Base-by-base conservation (phyloP, 2,888 invertebrate species). In the Drosophila limbata region DNA sequence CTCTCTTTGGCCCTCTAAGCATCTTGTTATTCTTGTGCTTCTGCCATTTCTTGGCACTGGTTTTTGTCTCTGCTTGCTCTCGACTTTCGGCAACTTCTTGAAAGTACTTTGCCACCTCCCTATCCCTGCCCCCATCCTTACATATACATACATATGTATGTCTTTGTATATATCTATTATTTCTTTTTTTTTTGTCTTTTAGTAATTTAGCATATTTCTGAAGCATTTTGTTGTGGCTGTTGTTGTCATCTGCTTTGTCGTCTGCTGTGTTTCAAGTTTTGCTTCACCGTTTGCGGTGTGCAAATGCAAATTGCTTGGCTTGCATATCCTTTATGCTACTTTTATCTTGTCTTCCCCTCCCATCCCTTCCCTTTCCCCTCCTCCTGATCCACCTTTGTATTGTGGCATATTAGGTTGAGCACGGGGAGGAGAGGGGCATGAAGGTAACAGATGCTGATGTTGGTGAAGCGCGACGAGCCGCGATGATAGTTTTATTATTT, bases 191-290 rank as follows among this genome's bases (percentile, higher is more conserved):
- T 79, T 87, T 82, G 73, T 88, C 84, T 88, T 83, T 88, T 78
- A 67, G 86, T 83, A 83, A 89, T 85, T 89, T 89, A 85, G 88
- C 88, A 89, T 89, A 85, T 88, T 88, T 88, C 70, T 85, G 71
- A 70, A 88, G 76, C 73, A 86, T 75, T 81, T 88, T 73, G 77
- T 63, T 72, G 71, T 63, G 50, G 59, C 62, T 75, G 66, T 50
- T 77, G 63, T 57, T 63, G 52, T 61, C 55, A 57, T 57, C 57
- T 57, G 57, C 57, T 57, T 72, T 64, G 76, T 79, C 79, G 79
- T 79, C 69, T 70, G 57, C 69, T 57, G 61, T 66, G 64, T 83
- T 81, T 88, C 74, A 86, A 83, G 83, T 83, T 83, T 85, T 80
- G 81, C 86, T 70, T 88, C 78, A 88, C 77, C 76, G 84, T 86